Evolutionary conservation across 2,113 vertebrate genomes (phyloP), one percentile per base, ranked within the genome.

Genomic region (Paracyprichromis sp.): DNA sequence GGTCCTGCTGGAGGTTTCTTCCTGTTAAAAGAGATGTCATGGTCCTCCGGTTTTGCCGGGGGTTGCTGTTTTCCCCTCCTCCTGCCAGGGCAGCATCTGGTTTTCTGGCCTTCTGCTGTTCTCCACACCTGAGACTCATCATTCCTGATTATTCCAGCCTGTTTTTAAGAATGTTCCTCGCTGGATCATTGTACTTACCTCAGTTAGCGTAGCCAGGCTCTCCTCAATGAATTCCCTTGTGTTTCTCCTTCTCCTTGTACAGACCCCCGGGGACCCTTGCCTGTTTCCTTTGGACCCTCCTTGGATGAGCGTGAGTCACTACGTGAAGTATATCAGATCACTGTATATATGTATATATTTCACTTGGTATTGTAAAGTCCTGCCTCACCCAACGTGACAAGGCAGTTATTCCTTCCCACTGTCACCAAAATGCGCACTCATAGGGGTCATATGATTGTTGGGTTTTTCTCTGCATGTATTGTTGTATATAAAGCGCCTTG

Each of bases 401-500:
- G 19, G 19, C 9, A 53, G 50, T 53, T n/a, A 2, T 56, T 26
- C 54, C 54, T 57, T 1, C 21, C 21, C 53, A 56, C 21, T 56
- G 53, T 56, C 53, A 56, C 53, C 21, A 24, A 56, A 24, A 56
- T 56, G 53, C 0, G 1, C 2, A 1, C 53, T 24, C 53, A 24
- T 24, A 56, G 11, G n/a, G 53, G 10, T 56, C 53, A 24, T 4
- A 56, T 52, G 11, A 24, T 3, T 26, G 12, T 57, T 57, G 54
- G 24, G 54, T 57, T 14, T 26, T 57, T 9, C 13, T 57, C 56
- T 29, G 24, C 24, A 57, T 29, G 24, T 57, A 0, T 57, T 57
- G 12, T 14, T 57, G 54, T 57, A 26, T 29, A 57, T 29, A 57
- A 57, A 16, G 56, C 0, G 0, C 56, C 56, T 16, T 29, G 56